Conservation (phyloP, 2,113 vertebrate species). For the Crocuta crocuta region DNA sequence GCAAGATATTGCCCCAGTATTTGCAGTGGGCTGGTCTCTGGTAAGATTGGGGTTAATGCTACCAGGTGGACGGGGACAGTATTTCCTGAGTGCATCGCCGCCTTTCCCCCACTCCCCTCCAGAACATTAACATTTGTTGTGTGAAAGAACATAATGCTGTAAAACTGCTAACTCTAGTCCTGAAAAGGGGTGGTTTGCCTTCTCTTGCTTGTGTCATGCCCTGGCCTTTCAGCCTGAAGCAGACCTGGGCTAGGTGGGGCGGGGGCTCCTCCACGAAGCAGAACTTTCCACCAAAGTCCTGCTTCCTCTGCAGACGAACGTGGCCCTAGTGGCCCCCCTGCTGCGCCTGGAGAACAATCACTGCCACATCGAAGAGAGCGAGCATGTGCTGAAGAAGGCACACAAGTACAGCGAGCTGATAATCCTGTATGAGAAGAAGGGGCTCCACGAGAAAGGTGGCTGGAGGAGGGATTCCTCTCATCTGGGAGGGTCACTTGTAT, state of each 20-base stretch:
- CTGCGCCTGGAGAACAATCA: constrained; percentile 98
- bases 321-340: constrained; percentile 96
- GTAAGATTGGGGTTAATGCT: neutral
- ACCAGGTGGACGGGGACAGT: neutral
- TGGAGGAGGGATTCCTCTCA: too few relatives aligned
- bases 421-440: constrained; percentile 99
- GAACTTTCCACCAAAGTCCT: neutral
- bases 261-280: neutral
- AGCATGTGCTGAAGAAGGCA: constrained; percentile 97
- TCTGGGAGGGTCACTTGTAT: neutral
- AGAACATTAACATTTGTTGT: neutral
- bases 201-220: neutral
- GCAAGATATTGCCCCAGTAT: neutral
- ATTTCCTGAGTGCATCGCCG: neutral
- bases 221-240: neutral
- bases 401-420: constrained; percentile 99
- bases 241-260: neutral
- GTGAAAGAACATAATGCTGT: neutral
- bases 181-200: neutral
- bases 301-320: constrained; percentile 91
- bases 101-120: neutral
- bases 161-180: neutral
- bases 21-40: neutral
- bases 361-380: constrained; percentile 99
- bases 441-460: constrained; percentile 97